A percentile compares a stretch with the other conserved stretches of the same genome.
phyloP scores from a whole-genome alignment of 2,888 invertebrate species.

The Zeuzera pyrina region DNA sequence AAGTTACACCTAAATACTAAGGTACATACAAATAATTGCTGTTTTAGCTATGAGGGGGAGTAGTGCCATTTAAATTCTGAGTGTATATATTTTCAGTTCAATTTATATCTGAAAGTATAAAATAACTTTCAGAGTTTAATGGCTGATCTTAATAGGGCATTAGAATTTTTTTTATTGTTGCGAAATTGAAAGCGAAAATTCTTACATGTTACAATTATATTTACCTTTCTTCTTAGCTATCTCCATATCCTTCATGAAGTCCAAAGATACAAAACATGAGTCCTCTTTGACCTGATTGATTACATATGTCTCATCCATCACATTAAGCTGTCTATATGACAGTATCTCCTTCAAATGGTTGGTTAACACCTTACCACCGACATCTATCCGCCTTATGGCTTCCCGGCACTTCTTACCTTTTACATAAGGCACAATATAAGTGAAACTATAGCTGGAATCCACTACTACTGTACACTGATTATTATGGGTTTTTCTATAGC shows the following conservation, averaged over 20 bases:
- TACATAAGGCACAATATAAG: constrained; percentile 94
- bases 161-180: no score
- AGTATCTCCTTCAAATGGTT: constrained; percentile 98
- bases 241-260: constrained; percentile 87
- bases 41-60: no score
- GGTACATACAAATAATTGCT: no score
- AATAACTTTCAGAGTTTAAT: no score
- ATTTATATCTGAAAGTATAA: no score
- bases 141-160: neutral
- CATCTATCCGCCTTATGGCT: constrained; percentile 88
- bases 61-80: no score
- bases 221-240: constrained; percentile 70
- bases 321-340: constrained; percentile 95
- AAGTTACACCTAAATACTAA: no score
- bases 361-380: constrained; percentile 97
- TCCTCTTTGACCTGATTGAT: constrained; percentile 99
- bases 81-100: no score
- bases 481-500: constrained; percentile 70
- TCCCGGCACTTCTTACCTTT: constrained; percentile 78
- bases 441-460: constrained; percentile 96
- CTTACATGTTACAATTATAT: no score
- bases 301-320: constrained; percentile 99
- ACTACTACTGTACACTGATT: constrained; percentile 85
- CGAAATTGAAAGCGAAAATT: neutral
- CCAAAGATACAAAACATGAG: constrained; percentile 90